Evolutionary conservation across 2,797 vertebrate genomes (phyloP).

Genomic region (Gallirallus australis): DNA sequence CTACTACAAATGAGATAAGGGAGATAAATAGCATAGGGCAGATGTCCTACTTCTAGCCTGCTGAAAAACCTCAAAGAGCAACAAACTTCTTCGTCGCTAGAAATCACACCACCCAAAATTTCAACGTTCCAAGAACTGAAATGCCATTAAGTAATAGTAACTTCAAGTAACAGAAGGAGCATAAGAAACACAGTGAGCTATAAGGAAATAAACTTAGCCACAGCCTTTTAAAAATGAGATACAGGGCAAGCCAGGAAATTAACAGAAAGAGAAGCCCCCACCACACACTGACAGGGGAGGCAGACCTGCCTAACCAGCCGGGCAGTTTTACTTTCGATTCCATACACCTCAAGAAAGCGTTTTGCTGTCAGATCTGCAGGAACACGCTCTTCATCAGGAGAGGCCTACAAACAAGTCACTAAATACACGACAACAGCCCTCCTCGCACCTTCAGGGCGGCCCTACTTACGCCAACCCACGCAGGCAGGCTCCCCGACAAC

Average conservation of each 20-base stretch:
- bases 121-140: neutral
- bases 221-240: neutral
- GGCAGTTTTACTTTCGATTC: conserved; percentile 50
- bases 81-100: neutral
- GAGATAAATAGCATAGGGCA: neutral
- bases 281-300: too few species aligned
- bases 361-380: neutral
- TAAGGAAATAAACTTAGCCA: neutral
- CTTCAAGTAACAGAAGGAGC: neutral
- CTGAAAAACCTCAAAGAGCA: neutral
- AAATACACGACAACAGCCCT: rapidly evolving
- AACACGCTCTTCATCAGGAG: neutral
- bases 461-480: neutral
- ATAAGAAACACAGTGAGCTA: neutral
- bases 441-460: neutral
- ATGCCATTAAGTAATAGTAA: neutral
- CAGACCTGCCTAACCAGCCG: neutral
- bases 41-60: neutral
- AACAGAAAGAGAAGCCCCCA: neutral
- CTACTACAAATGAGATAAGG: neutral
- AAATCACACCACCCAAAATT: neutral
- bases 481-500: neutral
- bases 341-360: rapidly evolving
- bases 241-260: rapidly evolving
- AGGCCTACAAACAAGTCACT: neutral